These are phyloP conservation scores for Gallinago stenura DNA, from an alignment of 2,797 vertebrate species.

Conservation along the genomic window DNA sequence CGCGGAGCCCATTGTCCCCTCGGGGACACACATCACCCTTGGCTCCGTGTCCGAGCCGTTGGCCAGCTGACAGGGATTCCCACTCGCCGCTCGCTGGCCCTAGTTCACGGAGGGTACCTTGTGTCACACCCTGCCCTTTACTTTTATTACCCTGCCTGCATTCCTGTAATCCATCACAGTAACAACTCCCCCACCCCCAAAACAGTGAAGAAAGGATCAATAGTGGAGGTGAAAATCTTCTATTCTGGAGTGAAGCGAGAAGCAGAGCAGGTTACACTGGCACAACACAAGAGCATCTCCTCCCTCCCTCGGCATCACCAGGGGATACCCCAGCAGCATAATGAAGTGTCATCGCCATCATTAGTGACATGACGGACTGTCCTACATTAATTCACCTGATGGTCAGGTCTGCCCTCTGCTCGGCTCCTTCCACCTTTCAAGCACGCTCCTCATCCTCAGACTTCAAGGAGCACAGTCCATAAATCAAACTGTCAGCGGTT, in stretches of 20 bases:
- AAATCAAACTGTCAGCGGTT: not conserved
- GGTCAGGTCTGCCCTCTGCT: conserved; percentile 22
- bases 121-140: not conserved
- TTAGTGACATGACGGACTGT: not conserved
- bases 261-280: not conserved
- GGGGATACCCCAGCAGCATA: not conserved
- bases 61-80: not conserved
- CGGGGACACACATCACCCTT: not conserved
- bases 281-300: not conserved
- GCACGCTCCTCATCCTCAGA: not conserved
- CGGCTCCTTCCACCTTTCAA: not conserved
- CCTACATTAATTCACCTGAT: conserved; percentile 2
- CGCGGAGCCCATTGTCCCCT: not conserved
- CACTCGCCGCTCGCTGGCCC: not conserved
- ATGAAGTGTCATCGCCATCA: not conserved
- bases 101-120: not conserved
- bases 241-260: not conserved
- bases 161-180: not conserved
- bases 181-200: not conserved
- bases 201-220: not conserved
- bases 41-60: not conserved
- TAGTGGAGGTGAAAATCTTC: not conserved
- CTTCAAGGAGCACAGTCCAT: not conserved
- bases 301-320: not conserved
- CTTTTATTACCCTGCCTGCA: not conserved